phyloP scores from a whole-genome alignment of 30 jellyfish, hydroid and myxozoan genomes.

The Clytia hemisphaerica region DNA sequence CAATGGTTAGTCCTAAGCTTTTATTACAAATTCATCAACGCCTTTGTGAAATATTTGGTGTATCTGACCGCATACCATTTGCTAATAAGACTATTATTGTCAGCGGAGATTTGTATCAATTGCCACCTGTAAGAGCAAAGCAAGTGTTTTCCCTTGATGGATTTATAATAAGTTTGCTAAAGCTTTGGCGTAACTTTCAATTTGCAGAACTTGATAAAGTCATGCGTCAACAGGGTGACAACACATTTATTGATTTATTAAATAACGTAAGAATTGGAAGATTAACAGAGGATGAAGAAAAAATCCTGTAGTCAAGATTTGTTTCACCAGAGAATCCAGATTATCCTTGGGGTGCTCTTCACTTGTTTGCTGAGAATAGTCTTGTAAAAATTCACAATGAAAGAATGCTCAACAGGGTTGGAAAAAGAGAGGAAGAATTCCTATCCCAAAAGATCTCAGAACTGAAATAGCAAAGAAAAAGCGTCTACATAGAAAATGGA shows the following conservation, averaged over 20 bases:
- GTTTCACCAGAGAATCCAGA: background rate
- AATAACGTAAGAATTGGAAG: background rate
- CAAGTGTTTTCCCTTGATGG: conserved; percentile 17
- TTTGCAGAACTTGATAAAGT: conserved; percentile 1
- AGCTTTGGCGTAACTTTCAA: background rate
- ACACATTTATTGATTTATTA: background rate
- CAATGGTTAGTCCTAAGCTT: conserved; percentile 6
- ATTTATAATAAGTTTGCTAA: background rate
- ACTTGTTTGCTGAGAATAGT: conserved; percentile 12
- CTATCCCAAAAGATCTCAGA: no score
- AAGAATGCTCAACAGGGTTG: background rate
- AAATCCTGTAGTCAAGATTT: background rate
- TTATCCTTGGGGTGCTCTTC: conserved; percentile 33
- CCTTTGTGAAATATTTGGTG: conserved; percentile 26
- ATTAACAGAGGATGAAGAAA: conserved; percentile 5
- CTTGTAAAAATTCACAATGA: background rate
- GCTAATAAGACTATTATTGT: background rate
- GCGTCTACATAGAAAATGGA: no score
- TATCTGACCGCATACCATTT: background rate
- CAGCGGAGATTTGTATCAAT: conserved; percentile 13
- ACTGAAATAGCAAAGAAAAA: no score
- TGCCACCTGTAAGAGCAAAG: conserved; percentile 28
- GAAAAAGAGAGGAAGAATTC: no score
- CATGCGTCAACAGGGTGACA: background rate
- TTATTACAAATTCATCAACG: conserved; percentile 23